These are phyloP conservation scores for Pardosa pseudoannulata DNA, from an alignment of 2,888 invertebrate genomes.

Conservation along the genomic window DNA sequence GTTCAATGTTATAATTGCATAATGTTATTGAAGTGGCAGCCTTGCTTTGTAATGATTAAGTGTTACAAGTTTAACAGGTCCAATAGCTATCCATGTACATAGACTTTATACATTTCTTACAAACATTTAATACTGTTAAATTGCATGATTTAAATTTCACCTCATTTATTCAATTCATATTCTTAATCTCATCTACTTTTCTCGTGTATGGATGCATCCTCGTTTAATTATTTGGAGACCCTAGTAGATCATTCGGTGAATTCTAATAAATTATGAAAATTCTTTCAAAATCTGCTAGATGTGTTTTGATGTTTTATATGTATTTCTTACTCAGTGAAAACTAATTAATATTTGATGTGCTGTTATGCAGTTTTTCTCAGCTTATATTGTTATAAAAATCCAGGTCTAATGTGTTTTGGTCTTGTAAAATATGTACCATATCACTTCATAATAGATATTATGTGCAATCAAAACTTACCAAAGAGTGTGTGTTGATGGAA, in stretches of 20 bases:
- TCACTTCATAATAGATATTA: conserved; percentile 31
- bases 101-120: no score
- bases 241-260: background rate
- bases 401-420: background rate
- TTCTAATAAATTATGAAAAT: background rate
- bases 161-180: no score
- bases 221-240: background rate
- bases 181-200: no score
- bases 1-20: no score
- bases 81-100: no score
- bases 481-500: conserved; percentile 55
- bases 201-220: no score
- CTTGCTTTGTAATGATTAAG: no score
- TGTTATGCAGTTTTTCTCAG: background rate
- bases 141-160: no score
- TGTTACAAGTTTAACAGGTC: no score
- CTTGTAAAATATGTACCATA: conserved; percentile 24
- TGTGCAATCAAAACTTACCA: conserved; percentile 65
- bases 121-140: no score
- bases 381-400: background rate
- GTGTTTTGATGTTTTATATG: background rate
- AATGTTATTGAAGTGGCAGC: no score
- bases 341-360: background rate
- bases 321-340: background rate
- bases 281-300: background rate